Evolutionary conservation across 2,888 invertebrate genomes (phyloP).

Genomic region (Apodemia mormo): DNA sequence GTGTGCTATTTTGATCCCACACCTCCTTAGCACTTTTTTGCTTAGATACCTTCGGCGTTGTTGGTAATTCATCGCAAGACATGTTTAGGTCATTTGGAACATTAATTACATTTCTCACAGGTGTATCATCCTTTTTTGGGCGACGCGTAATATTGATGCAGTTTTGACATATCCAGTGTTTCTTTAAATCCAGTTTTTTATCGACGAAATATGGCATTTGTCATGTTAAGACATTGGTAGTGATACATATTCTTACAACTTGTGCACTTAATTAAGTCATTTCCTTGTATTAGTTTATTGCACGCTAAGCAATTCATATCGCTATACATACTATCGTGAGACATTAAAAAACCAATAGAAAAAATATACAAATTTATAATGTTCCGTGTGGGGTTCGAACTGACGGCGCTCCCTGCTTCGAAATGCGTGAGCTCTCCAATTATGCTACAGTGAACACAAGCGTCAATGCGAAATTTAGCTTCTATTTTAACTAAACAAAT

Average conservation of each 20-base stretch:
- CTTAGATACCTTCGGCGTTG: too few species aligned
- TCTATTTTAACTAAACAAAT: too few species aligned
- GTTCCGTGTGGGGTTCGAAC: too few species aligned
- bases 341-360: too few species aligned
- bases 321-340: not conserved
- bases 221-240: not conserved
- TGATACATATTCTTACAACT: not conserved
- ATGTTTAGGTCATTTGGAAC: not conserved
- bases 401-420: too few species aligned
- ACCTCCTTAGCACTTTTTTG: too few species aligned
- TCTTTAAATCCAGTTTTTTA: not conserved
- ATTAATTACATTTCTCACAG: not conserved
- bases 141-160: not conserved
- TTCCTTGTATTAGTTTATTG: not conserved
- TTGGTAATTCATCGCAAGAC: not conserved
- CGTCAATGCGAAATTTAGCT: too few species aligned
- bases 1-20: too few species aligned
- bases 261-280: not conserved
- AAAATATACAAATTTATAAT: too few species aligned
- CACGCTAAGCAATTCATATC: not conserved
- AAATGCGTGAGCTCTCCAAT: too few species aligned
- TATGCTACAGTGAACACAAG: too few species aligned
- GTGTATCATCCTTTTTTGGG: too few species aligned
- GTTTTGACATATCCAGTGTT: slow-evolving; percentile 1
- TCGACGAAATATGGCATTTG: not conserved